Percentiles rank a stretch among this genome's conserved stretches.
These are phyloP conservation scores for Alcedo atthis DNA, from an alignment of 2,797 vertebrate species.

Conservation along the genomic window DNA sequence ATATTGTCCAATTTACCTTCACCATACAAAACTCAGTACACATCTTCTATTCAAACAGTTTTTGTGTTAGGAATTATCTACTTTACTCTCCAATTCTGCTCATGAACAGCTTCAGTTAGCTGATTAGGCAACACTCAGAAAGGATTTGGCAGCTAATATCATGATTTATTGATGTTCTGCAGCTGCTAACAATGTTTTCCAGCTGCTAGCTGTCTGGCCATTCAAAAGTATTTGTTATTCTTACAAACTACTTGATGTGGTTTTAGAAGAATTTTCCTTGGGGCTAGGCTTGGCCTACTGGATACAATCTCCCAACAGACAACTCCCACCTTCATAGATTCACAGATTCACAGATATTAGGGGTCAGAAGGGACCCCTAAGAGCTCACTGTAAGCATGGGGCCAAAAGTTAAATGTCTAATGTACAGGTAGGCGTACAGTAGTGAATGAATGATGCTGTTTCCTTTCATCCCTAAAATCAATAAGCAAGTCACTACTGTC, in stretches of 20 bases:
- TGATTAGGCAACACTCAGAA: slow-evolving; percentile 44
- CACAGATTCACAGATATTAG: too few species aligned
- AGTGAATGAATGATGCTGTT: neutral
- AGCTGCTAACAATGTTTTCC: slow-evolving; percentile 46
- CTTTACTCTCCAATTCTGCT: neutral
- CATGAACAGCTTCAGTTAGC: neutral
- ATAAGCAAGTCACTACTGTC: neutral
- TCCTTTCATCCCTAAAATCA: neutral
- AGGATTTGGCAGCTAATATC: slow-evolving; percentile 38
- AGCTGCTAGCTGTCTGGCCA: slow-evolving; percentile 40
- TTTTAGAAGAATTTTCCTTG: neutral
- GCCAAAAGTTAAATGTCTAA: neutral
- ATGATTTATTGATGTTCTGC: neutral
- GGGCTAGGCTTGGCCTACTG: neutral
- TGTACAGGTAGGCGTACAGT: neutral
- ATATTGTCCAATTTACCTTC: neutral
- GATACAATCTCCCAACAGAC: neutral
- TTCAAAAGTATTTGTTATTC: slow-evolving; percentile 19
- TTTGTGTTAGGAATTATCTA: neutral
- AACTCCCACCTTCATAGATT: neutral
- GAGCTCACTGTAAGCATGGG: neutral
- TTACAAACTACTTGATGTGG: slow-evolving; percentile 1
- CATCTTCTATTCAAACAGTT: neutral
- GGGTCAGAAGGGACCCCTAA: too few species aligned
- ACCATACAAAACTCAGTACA: neutral